Base-by-base conservation (phyloP, 1,140 invertebrate species). In the Drosophila albomicans region DNA sequence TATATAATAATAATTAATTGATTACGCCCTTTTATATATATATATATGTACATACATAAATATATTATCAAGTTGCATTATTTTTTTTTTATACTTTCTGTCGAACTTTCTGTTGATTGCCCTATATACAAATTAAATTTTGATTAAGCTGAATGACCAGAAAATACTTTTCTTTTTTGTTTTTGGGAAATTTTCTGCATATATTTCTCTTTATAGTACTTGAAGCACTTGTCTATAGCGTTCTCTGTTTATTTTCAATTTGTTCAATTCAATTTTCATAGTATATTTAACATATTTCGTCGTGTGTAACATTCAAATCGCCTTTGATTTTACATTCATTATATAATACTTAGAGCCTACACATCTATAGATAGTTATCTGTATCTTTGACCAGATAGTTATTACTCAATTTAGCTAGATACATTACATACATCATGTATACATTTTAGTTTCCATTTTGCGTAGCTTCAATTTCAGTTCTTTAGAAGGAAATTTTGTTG, bases 111-210 rank as follows among this genome's bases (percentile, higher is more conserved):
- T 56, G 38, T 48, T 62, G 64, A 74, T 62, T 74, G 71, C 71
- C 61, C 61, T 66, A 76, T 76, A 66, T 76, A 66, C 69, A 72
- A 65, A 72, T 64, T 72, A 64, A 45, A 45, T 71, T 76, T 76
- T 61, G 62, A 66, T 76, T 72, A 70, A 64, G 59, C 59, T 52
- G 30, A n/a, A 57, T 57, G 13, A 57, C 35, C 32, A 38, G 6
- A 38, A 10, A 20, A 20, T 15, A 56, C n/a, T 0, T 41, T 41
- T 10, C 3, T 5, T 32, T 32, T 54, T 5, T 3, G 3, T 30
- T 8, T 58, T 58, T 43, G 16, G 56, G 38, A 0, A 2, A 41
- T 8, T 35, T 58, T 54, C 51, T 35, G 25, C 15, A 52, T 30
- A 46, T n/a, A 25, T 25, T 8, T 49, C n/a, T 51, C 5, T 62